phyloP scores from a whole-genome alignment of 2,888 invertebrate genomes.

The Drosophila anomalata region DNA sequence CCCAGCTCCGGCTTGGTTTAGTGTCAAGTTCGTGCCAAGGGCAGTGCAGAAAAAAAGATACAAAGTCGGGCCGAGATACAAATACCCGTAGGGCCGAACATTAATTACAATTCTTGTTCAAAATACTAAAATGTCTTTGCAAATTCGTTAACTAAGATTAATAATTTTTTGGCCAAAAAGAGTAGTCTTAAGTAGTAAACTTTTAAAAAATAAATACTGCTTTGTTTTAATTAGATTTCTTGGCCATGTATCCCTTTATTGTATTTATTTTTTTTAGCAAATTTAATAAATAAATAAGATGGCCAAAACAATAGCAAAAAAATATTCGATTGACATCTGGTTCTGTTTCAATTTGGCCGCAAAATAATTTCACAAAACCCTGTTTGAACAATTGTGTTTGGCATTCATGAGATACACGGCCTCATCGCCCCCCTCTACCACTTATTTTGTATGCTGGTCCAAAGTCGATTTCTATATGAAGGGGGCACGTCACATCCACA shows the following conservation, averaged over 20 bases:
- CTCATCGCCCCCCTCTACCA: constrained; percentile 1
- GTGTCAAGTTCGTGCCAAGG: constrained; percentile 76
- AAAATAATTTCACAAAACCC: constrained; percentile 44
- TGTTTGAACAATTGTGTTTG: constrained; percentile 70
- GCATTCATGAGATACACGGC: constrained; percentile 20
- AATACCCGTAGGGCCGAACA: neutral
- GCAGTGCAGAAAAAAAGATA: constrained; percentile 35
- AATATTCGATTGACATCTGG: constrained; percentile 41
- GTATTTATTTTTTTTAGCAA: constrained; percentile 3
- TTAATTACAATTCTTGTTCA: constrained; percentile 3
- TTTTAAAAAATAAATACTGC: neutral
- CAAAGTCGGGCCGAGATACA: constrained; percentile 15
- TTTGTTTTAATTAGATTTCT: constrained; percentile 66
- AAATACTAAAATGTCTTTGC: neutral
- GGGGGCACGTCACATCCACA: constrained; percentile 40
- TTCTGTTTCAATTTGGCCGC: constrained; percentile 40
- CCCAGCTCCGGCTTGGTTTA: constrained; percentile 56
- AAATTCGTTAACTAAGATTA: neutral
- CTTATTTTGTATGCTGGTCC: constrained; percentile 16
- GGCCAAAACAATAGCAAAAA: constrained; percentile 17
- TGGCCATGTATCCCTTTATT: constrained; percentile 17
- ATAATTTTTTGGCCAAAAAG: neutral
- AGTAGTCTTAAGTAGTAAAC: neutral
- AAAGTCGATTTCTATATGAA: constrained; percentile 25
- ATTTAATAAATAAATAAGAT: constrained; percentile 21